phyloP scores from a whole-genome alignment of 2,113 vertebrate species.

The Brachyistius frenatus region DNA sequence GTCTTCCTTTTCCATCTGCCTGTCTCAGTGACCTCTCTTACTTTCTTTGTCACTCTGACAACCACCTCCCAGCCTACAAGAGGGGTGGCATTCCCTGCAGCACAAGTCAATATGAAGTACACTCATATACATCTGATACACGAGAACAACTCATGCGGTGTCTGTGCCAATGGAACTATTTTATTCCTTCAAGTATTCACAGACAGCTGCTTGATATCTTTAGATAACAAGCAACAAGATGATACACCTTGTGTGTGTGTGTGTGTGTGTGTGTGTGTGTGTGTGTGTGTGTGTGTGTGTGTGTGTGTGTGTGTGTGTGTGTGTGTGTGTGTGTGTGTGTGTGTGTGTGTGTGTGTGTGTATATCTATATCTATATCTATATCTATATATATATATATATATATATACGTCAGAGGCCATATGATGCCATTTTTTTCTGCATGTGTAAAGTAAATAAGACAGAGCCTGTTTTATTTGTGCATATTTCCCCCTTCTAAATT shows the following conservation, averaged over 20 bases:
- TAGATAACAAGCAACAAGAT: not conserved
- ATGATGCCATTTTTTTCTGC: constrained; percentile 70
- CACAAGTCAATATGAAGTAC: constrained; percentile 90
- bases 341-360: no score
- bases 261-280: no score
- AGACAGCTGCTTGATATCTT: constrained; percentile 52
- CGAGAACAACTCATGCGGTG: constrained; percentile 74
- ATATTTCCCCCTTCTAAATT: constrained; percentile 82
- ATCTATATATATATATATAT: not conserved
- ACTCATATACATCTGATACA: constrained; percentile 91
- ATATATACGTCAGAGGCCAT: constrained; percentile 63
- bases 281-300: no score
- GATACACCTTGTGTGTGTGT: no score
- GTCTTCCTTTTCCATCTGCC: constrained; percentile 85
- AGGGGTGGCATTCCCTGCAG: constrained; percentile 93
- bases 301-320: no score
- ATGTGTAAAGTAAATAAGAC: constrained; percentile 84
- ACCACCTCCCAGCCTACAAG: constrained; percentile 75
- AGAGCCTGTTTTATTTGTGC: constrained; percentile 79
- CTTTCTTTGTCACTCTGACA: constrained; percentile 37
- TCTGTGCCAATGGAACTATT: constrained; percentile 73
- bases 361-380: no score
- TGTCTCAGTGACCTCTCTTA: constrained; percentile 83
- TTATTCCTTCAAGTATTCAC: constrained; percentile 27
- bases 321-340: no score